Percentiles rank a stretch among this genome's conserved stretches.
Evolutionary conservation across 2,797 vertebrate species (phyloP).

Genomic region (Protonibea diacanthus): DNA sequence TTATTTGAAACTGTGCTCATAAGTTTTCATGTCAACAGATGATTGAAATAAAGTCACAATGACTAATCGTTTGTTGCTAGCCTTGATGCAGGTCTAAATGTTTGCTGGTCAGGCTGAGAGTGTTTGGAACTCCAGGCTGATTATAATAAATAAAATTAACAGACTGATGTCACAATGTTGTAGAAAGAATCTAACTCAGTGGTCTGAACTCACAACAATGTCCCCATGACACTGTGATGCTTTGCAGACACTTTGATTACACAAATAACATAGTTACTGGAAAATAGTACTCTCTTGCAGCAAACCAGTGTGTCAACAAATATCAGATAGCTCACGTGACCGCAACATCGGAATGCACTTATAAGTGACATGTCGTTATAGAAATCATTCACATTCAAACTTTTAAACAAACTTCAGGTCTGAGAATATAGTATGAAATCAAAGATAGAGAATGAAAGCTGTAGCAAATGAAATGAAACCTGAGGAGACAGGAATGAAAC

Average conservation of each 20-base stretch:
- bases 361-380: slow-evolving; percentile 58
- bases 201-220: slow-evolving; percentile 11
- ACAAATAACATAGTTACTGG: slow-evolving; percentile 99
- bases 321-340: slow-evolving; percentile 91
- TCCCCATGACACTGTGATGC: slow-evolving; percentile 82
- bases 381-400: slow-evolving; percentile 40
- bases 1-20: too few species aligned
- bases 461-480: slow-evolving; percentile 23
- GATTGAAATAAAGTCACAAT: too few species aligned
- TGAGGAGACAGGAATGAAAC: slow-evolving; percentile 22
- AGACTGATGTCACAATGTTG: not conserved
- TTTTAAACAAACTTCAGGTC: slow-evolving; percentile 4
- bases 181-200: not conserved
- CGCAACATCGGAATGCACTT: slow-evolving; percentile 70
- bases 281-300: slow-evolving; percentile 99
- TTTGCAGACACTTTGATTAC: slow-evolving; percentile 99
- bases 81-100: too few species aligned
- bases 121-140: too few species aligned
- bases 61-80: too few species aligned
- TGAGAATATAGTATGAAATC: not conserved
- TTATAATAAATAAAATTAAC: too few species aligned
- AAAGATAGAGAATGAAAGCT: not conserved
- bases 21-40: too few species aligned
- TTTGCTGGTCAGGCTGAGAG: too few species aligned
- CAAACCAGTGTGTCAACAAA: slow-evolving; percentile 93